Percentiles rank a stretch among this genome's conserved stretches.
Evolutionary conservation across 2,113 vertebrate species (phyloP).

Genomic region (Lepidothrix coronata): DNA sequence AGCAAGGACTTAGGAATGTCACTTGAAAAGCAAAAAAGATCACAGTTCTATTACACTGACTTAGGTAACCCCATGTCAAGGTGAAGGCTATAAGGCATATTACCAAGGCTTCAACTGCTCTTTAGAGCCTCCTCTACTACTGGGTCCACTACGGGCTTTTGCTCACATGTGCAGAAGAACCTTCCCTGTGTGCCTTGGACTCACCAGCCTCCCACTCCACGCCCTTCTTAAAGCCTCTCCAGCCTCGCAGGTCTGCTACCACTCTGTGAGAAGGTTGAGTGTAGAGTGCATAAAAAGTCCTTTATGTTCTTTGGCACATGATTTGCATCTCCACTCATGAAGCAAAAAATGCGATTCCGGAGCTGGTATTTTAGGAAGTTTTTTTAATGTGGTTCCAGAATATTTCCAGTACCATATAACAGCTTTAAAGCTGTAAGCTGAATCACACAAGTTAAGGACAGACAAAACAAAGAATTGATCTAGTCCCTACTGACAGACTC

Average conservation of each 20-base stretch:
- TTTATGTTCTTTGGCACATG: neutral
- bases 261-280: neutral
- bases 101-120: neutral
- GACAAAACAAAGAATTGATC: neutral
- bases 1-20: neutral
- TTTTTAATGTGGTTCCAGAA: neutral
- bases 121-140: neutral
- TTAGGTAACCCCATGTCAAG: rapidly evolving
- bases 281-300: neutral
- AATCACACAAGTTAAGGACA: neutral
- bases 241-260: neutral
- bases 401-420: neutral
- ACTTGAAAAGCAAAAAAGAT: neutral
- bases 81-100: neutral
- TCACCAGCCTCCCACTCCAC: neutral
- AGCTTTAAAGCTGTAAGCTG: neutral
- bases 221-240: neutral
- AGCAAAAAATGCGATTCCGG: neutral
- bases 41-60: neutral
- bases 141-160: neutral
- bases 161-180: neutral
- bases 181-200: neutral
- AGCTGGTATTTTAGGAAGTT: neutral
- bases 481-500: neutral
- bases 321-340: neutral